Conservation (phyloP, 2,797 vertebrate genomes). For the Sebastes minor region DNA sequence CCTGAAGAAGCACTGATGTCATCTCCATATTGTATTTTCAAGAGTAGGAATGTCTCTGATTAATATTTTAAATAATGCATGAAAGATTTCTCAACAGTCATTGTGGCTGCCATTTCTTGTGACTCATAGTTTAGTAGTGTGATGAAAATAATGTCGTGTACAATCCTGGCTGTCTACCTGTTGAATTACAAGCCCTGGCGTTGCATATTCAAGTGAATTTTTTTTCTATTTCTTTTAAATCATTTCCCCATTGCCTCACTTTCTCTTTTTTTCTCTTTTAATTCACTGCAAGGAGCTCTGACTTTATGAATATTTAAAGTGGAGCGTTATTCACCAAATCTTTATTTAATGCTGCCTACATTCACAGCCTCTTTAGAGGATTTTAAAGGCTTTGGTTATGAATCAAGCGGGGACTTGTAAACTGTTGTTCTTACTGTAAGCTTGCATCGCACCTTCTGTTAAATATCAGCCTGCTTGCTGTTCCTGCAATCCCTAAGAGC, state of each 20-base stretch:
- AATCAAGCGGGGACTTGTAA: conserved; percentile 40
- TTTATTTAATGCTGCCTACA: conserved; percentile 59
- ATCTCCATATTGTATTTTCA: conserved; percentile 2
- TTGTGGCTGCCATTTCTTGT: background rate
- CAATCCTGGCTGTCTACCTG: conserved; percentile 15
- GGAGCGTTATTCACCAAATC: conserved; percentile 49
- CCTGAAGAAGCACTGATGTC: background rate
- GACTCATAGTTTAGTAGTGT: conserved; percentile 14
- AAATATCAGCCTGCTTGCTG: conserved; percentile 29
- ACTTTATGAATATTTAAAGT: conserved; percentile 63
- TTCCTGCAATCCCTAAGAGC: conserved; percentile 23
- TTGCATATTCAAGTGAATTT: conserved; percentile 21
- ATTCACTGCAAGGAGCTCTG: conserved; percentile 36
- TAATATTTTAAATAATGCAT: conserved; percentile 13
- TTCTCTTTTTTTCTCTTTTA: conserved; percentile 14
- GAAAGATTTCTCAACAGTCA: background rate
- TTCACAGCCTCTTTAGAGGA: conserved; percentile 37
- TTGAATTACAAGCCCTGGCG: conserved; percentile 13
- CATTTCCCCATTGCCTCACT: background rate
- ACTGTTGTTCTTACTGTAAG: conserved; percentile 37
- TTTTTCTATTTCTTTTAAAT: conserved; percentile 29
- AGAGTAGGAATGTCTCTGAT: background rate
- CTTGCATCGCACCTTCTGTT: conserved; percentile 10
- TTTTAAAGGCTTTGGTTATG: conserved; percentile 31
- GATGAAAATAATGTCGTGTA: conserved; percentile 19